Base-by-base conservation (phyloP, 2,888 invertebrate genomes). In the Rhingia campestris region DNA sequence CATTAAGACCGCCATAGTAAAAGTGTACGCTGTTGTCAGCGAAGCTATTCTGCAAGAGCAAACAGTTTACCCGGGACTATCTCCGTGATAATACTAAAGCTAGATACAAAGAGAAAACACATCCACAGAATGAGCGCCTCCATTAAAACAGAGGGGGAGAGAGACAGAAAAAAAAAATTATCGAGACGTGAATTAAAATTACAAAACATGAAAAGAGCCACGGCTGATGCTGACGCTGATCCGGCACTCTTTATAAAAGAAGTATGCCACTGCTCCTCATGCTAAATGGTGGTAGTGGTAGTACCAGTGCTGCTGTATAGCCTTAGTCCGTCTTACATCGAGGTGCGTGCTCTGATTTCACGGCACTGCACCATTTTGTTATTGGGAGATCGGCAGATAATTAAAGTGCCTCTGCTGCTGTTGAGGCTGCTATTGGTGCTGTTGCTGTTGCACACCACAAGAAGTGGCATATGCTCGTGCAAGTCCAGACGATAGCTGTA, bases 311-410 rank as follows among this genome's bases (percentile, higher is more conserved):
- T 53, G 72, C 51, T 59, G 53, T 67, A 43, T 33, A 22, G 51
- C 47, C 33, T 32, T 32, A 14, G 12, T 53, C 59, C 5, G 41
- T 45, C 43, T 49, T 2, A 12, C 22, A 22, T n/a, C 32, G n/a
- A 30, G 41, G 73, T 84, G 82, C 79, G 79, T 84, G 79, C 82
- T 84, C 82, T 74, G 79, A 84, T 84, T 84, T 81, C 76, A 81
- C 70, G 81, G 81, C 66, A 66, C 59, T 61, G 59, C 30, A 74
- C 64, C 69, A 74, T 69, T 84, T 84, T 69, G 74, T 63, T 82
- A 64, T 64, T 63, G 56, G 39, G 41, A 64, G 82, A 84, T 84
- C 63, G 37, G 35, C 14, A 64, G 82, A 84, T 84, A 74, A 64
- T 79, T 79, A 69, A 74, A 74, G 69, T 79, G 69, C 74, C 82